phyloP scores from a whole-genome alignment of 2,888 invertebrate genomes.

The Lumbricus terrestris region DNA sequence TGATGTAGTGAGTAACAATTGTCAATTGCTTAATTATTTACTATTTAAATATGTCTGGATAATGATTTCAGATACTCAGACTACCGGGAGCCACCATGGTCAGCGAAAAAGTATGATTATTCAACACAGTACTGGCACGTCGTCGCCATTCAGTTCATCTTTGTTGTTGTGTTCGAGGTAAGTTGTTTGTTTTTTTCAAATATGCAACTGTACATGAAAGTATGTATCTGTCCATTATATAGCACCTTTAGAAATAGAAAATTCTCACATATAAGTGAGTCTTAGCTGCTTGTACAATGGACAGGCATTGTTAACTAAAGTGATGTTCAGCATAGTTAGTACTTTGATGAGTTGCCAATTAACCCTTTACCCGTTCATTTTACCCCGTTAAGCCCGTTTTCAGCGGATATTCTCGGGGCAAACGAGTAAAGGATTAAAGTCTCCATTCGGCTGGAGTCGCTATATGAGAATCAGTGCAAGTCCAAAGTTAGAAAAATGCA shows the following conservation, averaged over 20 bases:
- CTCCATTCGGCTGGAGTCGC: no score
- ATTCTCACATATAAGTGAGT: not conserved
- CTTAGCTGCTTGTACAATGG: not conserved
- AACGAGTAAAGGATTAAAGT: no score
- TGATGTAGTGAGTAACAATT: not conserved
- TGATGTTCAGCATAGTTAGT: not conserved
- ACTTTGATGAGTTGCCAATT: not conserved
- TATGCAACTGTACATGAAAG: no score
- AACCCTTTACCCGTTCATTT: no score
- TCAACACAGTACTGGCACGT: constrained; percentile 90
- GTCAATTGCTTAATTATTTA: not conserved
- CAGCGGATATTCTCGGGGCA: no score
- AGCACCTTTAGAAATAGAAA: not conserved
- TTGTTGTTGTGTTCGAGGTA: constrained; percentile 91
- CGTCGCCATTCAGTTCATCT: constrained; percentile 82
- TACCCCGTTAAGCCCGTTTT: no score
- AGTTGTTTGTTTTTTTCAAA: not conserved
- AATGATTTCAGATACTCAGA: constrained; percentile 72
- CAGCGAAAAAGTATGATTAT: constrained; percentile 57
- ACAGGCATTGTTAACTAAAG: not conserved
- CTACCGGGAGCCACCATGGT: constrained; percentile 72
- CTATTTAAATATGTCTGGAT: not conserved
- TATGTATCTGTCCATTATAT: not conserved
- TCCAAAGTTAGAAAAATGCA: no score
- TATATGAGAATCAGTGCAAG: no score